phyloP scores from a whole-genome alignment of 2,888 invertebrate genomes.

The Poecilobothrus nobilitatus region DNA sequence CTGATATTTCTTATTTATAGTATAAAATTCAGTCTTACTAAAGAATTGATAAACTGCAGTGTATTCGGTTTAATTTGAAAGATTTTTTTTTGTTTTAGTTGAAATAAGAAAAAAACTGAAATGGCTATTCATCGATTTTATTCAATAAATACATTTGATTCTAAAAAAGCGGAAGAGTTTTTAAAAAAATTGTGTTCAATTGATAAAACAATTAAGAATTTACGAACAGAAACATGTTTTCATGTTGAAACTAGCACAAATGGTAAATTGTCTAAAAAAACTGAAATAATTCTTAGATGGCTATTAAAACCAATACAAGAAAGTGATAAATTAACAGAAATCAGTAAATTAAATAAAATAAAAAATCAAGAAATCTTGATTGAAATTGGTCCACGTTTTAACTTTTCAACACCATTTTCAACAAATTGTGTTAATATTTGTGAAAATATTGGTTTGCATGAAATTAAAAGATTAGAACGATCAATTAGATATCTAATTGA shows the following conservation, averaged over 20 bases:
- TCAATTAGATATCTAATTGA: constrained; percentile 67
- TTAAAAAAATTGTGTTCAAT: neutral
- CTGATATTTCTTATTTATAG: neutral
- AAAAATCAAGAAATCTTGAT: constrained; percentile 48
- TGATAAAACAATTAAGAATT: constrained; percentile 37
- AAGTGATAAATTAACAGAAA: constrained; percentile 48
- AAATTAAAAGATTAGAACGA: constrained; percentile 72
- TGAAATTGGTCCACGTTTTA: constrained; percentile 88
- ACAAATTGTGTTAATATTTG: constrained; percentile 95
- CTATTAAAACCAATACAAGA: constrained; percentile 64
- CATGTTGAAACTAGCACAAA: constrained; percentile 55
- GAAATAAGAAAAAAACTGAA: neutral
- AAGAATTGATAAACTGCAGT: neutral
- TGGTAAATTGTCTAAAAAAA: constrained; percentile 46
- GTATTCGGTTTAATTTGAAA: neutral
- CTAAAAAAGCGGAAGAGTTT: neutral
- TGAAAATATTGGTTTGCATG: constrained; percentile 66
- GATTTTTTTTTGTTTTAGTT: neutral
- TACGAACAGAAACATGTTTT: constrained; percentile 72
- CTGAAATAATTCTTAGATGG: constrained; percentile 64
- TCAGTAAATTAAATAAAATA: constrained; percentile 31
- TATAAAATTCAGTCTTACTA: neutral
- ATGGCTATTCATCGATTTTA: neutral
- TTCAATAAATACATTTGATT: neutral
- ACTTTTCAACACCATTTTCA: constrained; percentile 92